phyloP scores from a whole-genome alignment of 37 sponge, comb jelly and placozoan species.

The Spongilla lacustris region DNA sequence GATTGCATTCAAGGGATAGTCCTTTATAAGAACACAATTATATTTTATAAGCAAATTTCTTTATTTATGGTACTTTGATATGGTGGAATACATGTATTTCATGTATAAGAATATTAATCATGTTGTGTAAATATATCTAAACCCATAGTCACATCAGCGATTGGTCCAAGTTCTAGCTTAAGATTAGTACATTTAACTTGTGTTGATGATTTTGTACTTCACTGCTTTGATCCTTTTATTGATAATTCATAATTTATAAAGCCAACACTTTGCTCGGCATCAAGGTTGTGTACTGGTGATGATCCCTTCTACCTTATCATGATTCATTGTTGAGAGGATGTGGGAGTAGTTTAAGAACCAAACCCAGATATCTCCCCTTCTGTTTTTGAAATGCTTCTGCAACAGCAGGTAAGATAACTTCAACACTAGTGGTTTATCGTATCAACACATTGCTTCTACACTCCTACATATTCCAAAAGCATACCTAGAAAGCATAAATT shows the following conservation, averaged over 20 bases:
- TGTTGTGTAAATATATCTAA: no score
- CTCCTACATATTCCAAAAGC: background rate
- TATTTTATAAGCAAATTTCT: no score
- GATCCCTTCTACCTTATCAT: background rate
- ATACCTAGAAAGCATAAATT: background rate
- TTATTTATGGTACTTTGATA: no score
- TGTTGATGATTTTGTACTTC: background rate
- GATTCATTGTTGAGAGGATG: background rate
- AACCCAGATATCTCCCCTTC: background rate
- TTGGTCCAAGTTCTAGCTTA: no score
- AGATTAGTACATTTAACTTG: no score
- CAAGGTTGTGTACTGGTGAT: background rate
- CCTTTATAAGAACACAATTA: no score
- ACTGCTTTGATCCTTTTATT: background rate
- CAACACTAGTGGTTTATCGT: background rate
- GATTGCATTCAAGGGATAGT: no score
- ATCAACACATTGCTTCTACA: background rate
- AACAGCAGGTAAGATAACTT: background rate
- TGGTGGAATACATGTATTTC: no score
- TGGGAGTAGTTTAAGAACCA: background rate
- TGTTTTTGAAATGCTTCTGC: background rate
- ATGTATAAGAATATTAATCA: no score
- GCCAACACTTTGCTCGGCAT: background rate
- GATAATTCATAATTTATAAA: background rate
- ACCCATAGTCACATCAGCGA: no score